Base-by-base conservation (phyloP, 2,113 vertebrate species). In the Nestor notabilis region DNA sequence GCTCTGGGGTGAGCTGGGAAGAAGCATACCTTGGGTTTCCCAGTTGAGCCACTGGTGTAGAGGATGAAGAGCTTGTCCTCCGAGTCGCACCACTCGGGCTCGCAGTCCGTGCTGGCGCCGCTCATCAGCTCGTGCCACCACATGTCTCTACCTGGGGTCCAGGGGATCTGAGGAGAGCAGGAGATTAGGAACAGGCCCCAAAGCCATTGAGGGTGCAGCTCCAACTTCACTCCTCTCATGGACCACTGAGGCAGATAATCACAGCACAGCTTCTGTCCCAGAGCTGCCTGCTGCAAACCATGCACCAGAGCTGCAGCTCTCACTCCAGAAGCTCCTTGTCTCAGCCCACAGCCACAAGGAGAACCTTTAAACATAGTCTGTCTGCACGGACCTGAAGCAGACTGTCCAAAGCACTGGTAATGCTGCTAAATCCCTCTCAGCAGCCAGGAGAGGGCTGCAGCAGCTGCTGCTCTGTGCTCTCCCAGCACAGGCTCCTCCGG, bases 1-100 rank as follows among this genome's bases (percentile, higher is more conserved):
- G 92, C 60, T 6, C 76, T 24, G 37, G 71, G 5, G 49, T 5
- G 17, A 58, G 65, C 41, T 23, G 66, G 60, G 33, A 58, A 58
- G 55, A 58, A 35, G 70, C 72, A 17, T 96, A 99, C 99, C 98
- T 99, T 99, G 28, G 99, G 99, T 95, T 99, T 99, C 31, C 99
- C 99, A 3, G 99, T 99, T 8, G 99, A 99, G 82, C 99, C 99
- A 8, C 99, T 99, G 2, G 99, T 99, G 92, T 99, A 99, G 63
- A 99, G 99, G 94, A 99, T 99, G 96, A 99, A 99, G 55, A 99
- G 98, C 5, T 98, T 99, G 68, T 99, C 99, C 95, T 99, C 99
- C 0, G 99, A 98, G 3, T 99, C 98, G 16, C 99, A 99, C 99
- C 99, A 99, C 97, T 99, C 99, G 0, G 99, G 99, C 55, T 99